These are phyloP conservation scores for Apodemia zela DNA, from an alignment of 2,888 invertebrate genomes.

Conservation along the genomic window DNA sequence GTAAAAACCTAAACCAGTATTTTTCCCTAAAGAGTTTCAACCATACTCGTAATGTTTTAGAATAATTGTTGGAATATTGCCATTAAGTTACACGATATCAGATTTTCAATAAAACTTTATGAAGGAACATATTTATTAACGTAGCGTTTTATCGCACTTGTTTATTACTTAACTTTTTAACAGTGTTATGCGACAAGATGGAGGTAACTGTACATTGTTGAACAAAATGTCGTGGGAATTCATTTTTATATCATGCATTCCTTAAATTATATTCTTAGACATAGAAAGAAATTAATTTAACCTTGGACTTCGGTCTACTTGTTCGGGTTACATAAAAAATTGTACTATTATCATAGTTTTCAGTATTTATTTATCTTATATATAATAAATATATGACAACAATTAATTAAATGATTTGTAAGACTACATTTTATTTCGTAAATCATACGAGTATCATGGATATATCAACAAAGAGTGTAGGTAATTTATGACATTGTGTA, in stretches of 20 bases:
- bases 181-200: constrained; percentile 14
- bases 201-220: constrained; percentile 20
- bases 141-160: constrained; percentile 27
- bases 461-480: not conserved
- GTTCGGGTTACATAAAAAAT: too few relatives aligned
- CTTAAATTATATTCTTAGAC: too few relatives aligned
- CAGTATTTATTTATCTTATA: too few relatives aligned
- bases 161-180: constrained; percentile 24
- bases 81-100: constrained; percentile 29
- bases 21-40: not conserved
- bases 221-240: too few relatives aligned
- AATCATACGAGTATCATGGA: not conserved
- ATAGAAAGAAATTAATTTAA: too few relatives aligned
- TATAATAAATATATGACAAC: not conserved
- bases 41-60: not conserved
- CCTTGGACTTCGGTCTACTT: too few relatives aligned
- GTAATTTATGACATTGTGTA: not conserved
- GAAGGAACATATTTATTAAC: constrained; percentile 28
- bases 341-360: too few relatives aligned
- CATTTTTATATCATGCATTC: too few relatives aligned
- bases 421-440: not conserved
- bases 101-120: constrained; percentile 33
- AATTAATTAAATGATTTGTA: not conserved
- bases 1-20: not conserved
- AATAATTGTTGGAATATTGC: constrained; percentile 27